Evolutionary conservation across 2,113 vertebrate species (phyloP).

Genomic region (Thymallus thymallus): DNA sequence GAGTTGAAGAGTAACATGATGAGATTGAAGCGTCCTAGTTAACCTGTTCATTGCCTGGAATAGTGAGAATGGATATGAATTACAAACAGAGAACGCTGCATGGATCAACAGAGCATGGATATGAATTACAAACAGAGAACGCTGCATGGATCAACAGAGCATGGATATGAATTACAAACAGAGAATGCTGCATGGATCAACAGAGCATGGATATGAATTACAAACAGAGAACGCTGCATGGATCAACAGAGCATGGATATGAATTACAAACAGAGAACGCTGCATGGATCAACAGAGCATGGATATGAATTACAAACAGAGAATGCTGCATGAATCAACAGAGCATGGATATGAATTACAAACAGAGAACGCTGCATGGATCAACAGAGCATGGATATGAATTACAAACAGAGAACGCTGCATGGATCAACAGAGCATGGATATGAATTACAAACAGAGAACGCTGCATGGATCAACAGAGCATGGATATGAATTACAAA

Average conservation of each 20-base stretch:
- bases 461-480: constrained; percentile 18
- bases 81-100: constrained; percentile 3
- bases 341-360: constrained; percentile 33
- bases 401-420: not conserved
- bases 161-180: constrained; percentile 16
- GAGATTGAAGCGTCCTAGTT: not conserved
- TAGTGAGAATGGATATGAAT: constrained; percentile 37
- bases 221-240: constrained; percentile 5
- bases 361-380: constrained; percentile 6
- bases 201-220: constrained; percentile 34
- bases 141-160: constrained; percentile 30
- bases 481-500: constrained; percentile 28
- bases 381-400: constrained; percentile 36
- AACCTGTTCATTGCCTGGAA: not conserved
- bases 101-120: constrained; percentile 23
- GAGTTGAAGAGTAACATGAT: too few relatives aligned
- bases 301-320: not conserved
- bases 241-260: constrained; percentile 37
- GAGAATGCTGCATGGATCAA: constrained; percentile 9
- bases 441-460: not conserved
- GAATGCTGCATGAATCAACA: constrained; percentile 8
- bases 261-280: not conserved
- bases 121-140: not conserved
- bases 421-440: constrained; percentile 38
- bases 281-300: constrained; percentile 38